Base-by-base conservation (phyloP, 1,140 invertebrate species). In the Eurytemora carolleeae region DNA sequence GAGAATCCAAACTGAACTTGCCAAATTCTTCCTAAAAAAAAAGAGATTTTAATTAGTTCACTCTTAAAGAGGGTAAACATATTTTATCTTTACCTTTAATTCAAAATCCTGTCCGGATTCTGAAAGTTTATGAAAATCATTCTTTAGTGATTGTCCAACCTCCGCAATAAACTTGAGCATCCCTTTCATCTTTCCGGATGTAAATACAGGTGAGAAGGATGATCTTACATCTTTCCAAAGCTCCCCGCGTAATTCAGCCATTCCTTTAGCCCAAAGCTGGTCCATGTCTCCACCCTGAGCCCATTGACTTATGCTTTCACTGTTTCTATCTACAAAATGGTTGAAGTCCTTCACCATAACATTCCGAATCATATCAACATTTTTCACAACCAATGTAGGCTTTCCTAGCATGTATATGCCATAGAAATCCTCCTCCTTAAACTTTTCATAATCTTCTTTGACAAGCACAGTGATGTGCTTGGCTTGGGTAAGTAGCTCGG, bases 1-100 rank as follows among this genome's bases (percentile, higher is more conserved):
- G 76, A 1, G 72, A 69, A 65, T 76, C 76, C 70, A 77, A 72
- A 2, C 74, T 73, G 58, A 71, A 76, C 12, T 64, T 67, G 2
- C 68, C 69, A 58, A 70, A 72, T 0, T 63, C 25, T 3, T 65
- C 59, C 18, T 66, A n/a, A n/a, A n/a, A n/a, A n/a, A n/a, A n/a
- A n/a, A n/a, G n/a, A n/a, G n/a, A n/a, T n/a, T n/a, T n/a, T n/a
- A n/a, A n/a, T n/a, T n/a, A n/a, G n/a, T n/a, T n/a, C n/a, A n/a
- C n/a, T n/a, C n/a, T n/a, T n/a, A n/a, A n/a, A n/a, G n/a, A n/a
- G n/a, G n/a, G n/a, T n/a, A n/a, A n/a, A n/a, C n/a, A n/a, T n/a
- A n/a, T n/a, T n/a, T n/a, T n/a, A n/a, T n/a, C n/a, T n/a, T n/a
- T n/a, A n/a, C n/a, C n/a, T n/a, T n/a, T n/a, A n/a, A n/a, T n/a